A percentile compares a stretch with the other conserved stretches of the same genome.
phyloP scores from a whole-genome alignment of 2,888 invertebrate genomes.

The Pseudococcus jackbeardsleyi region DNA sequence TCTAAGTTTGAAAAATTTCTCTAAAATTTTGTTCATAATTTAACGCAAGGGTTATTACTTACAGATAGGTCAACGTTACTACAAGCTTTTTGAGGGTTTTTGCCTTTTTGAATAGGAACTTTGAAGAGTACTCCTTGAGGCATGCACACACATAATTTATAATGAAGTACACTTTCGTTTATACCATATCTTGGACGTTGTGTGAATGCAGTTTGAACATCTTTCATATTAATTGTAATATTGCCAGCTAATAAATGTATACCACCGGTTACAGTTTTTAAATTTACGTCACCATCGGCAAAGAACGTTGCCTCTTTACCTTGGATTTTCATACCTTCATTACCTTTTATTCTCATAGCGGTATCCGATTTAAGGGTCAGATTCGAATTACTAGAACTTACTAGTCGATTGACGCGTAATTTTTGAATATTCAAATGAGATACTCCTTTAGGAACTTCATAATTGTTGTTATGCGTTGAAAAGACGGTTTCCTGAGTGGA shows the following conservation, averaged over 20 bases:
- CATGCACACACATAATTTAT: constrained; percentile 91
- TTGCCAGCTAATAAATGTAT: constrained; percentile 78
- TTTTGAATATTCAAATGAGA: constrained; percentile 69
- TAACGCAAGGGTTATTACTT: constrained; percentile 67
- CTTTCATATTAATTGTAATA: constrained; percentile 79
- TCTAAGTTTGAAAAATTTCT: background rate
- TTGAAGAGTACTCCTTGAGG: constrained; percentile 87
- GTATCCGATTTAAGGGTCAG: constrained; percentile 79
- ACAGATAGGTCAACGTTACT: constrained; percentile 67
- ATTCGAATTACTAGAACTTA: constrained; percentile 80
- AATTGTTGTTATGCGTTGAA: constrained; percentile 81
- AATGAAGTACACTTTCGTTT: constrained; percentile 74
- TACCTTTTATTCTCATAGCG: constrained; percentile 67
- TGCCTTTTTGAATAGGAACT: constrained; percentile 78
- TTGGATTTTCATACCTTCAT: constrained; percentile 73
- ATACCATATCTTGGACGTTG: constrained; percentile 65
- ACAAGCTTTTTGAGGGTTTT: constrained; percentile 67
- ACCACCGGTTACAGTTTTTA: constrained; percentile 80
- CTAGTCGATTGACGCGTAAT: constrained; percentile 80
- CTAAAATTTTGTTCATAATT: background rate
- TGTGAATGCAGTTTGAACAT: constrained; percentile 75
- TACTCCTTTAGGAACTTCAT: constrained; percentile 79
- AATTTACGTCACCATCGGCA: constrained; percentile 83
- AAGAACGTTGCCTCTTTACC: constrained; percentile 84
- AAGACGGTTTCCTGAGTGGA: constrained; percentile 75